Conservation (phyloP, 2,888 invertebrate genomes). For the Meta bourneti region DNA sequence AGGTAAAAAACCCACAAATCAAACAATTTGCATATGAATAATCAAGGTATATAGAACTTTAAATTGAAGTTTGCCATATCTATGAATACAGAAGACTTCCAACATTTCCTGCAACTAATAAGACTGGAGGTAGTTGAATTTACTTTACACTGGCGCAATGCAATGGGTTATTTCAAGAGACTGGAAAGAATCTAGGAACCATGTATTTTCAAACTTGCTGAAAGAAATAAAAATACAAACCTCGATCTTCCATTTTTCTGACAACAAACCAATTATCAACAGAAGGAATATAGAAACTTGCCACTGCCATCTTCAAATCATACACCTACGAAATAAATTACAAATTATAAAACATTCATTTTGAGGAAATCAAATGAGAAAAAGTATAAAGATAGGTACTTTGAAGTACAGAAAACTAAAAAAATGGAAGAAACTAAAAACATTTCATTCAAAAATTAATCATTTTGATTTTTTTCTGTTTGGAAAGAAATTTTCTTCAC, state of each 20-base stretch:
- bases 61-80: too few relatives aligned
- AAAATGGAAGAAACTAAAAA: too few relatives aligned
- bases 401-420: not conserved
- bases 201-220: not conserved
- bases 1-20: too few relatives aligned
- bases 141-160: too few relatives aligned
- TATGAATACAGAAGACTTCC: too few relatives aligned
- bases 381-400: not conserved
- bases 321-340: slow-evolving; percentile 10
- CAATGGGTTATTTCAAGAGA: too few relatives aligned
- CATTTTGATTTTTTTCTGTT: not conserved
- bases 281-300: slow-evolving; percentile 43
- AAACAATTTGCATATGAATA: too few relatives aligned
- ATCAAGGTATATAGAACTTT: too few relatives aligned
- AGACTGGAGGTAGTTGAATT: too few relatives aligned
- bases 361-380: too few relatives aligned
- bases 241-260: slow-evolving; percentile 24
- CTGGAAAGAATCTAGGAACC: too few relatives aligned
- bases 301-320: slow-evolving; percentile 14
- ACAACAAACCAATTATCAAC: slow-evolving; percentile 43
- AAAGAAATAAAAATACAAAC: slow-evolving; percentile 23
- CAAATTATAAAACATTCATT: slow-evolving; percentile 1
- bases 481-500: not conserved
- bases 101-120: too few relatives aligned
- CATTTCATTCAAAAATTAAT: not conserved